These are phyloP conservation scores for Auanema sp. DNA, from an alignment of 2,888 invertebrate species.

Conservation along the genomic window DNA sequence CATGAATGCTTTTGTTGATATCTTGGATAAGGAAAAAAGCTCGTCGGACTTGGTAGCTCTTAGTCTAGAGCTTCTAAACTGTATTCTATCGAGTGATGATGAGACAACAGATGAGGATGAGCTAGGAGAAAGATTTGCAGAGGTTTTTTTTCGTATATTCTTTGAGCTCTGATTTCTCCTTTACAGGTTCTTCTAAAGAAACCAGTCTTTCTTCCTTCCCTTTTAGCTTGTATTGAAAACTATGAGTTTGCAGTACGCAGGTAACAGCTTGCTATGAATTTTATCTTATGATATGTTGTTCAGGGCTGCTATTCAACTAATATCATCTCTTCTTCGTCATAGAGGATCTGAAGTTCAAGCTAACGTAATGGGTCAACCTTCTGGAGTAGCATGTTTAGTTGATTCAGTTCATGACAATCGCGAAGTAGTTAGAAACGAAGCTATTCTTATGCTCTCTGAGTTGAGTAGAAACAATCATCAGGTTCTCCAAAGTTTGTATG, in stretches of 20 bases:
- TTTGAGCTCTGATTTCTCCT: not conserved
- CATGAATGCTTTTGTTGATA: conserved; percentile 75
- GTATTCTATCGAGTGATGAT: conserved; percentile 74
- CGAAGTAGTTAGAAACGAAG: conserved; percentile 67
- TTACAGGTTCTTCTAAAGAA: conserved; percentile 41
- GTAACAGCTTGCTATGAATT: conserved; percentile 22
- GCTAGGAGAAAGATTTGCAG: conserved; percentile 68
- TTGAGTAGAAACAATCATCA: conserved; percentile 89
- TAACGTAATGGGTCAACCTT: conserved; percentile 70
- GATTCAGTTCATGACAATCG: conserved; percentile 89
- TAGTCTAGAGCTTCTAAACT: conserved; percentile 86
- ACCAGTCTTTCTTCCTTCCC: conserved; percentile 47
- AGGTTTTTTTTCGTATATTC: conserved; percentile 55
- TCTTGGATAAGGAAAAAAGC: conserved; percentile 82
- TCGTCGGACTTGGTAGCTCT: conserved; percentile 90
- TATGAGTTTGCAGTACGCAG: conserved; percentile 55
- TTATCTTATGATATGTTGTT: conserved; percentile 76
- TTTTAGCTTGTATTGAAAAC: conserved; percentile 50
- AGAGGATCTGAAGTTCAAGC: conserved; percentile 71
- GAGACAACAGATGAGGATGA: conserved; percentile 64
- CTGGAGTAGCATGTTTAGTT: conserved; percentile 96
- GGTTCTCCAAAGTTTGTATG: conserved; percentile 99
- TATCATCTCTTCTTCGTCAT: conserved; percentile 84
- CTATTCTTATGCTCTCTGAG: conserved; percentile 84
- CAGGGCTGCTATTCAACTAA: conserved; percentile 69